A percentile compares a stretch with the other conserved stretches of the same genome.
Conservation (phyloP, 1,140 invertebrate genomes). For the Aphelinus certus region DNA sequence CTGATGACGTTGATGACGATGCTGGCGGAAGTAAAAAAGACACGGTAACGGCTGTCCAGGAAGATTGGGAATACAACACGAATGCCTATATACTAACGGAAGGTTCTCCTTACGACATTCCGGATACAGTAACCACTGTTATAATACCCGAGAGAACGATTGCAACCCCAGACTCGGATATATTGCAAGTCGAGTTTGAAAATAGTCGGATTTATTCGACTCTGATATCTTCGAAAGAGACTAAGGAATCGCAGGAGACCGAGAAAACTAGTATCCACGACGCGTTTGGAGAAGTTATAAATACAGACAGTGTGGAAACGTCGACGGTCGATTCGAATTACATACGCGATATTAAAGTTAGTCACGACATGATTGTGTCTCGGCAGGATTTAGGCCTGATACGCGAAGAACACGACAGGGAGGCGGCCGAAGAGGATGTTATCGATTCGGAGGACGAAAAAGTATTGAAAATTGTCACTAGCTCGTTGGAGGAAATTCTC, state of each 20-base stretch:
- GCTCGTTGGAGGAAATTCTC: slow-evolving; percentile 42
- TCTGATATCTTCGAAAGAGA: slow-evolving; percentile 3
- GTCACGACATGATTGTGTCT: slow-evolving; percentile 44
- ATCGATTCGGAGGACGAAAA: slow-evolving; percentile 42
- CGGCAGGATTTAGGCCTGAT: slow-evolving; percentile 53
- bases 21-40: slow-evolving; percentile 8
- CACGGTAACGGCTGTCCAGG: background rate
- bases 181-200: slow-evolving; percentile 42
- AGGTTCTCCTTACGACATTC: slow-evolving; percentile 61
- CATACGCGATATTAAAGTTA: slow-evolving; percentile 41
- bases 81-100: slow-evolving; percentile 59
- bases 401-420: slow-evolving; percentile 52
- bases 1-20: background rate
- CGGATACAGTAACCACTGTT: slow-evolving; percentile 60
- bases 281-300: slow-evolving; percentile 45
- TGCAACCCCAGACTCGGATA: slow-evolving; percentile 40
- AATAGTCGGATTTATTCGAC: slow-evolving; percentile 25
- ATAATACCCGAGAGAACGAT: slow-evolving; percentile 54
- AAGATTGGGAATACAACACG: slow-evolving; percentile 14
- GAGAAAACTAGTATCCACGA: slow-evolving; percentile 19
- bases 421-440: slow-evolving; percentile 5
- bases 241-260: background rate
- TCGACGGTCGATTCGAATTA: slow-evolving; percentile 43
- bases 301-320: slow-evolving; percentile 12
- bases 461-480: slow-evolving; percentile 44